Evolutionary conservation across 2,888 invertebrate species (phyloP), one percentile per base, ranked within the genome.

Genomic region (Odontocerum albicorne): DNA sequence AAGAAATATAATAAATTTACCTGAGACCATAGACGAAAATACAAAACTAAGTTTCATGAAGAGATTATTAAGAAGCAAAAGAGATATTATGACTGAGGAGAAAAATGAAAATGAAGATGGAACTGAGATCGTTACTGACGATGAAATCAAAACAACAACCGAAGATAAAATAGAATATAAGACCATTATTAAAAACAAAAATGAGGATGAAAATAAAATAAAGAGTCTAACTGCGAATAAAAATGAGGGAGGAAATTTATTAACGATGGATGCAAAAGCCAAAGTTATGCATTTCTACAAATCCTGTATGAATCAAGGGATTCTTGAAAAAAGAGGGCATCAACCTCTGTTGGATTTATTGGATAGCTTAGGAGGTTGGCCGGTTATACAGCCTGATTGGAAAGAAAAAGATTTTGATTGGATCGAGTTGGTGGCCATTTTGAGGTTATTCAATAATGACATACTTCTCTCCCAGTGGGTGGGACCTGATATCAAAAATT

Each of bases 401-500:
- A 77, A 82, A 47, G 68, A 75, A 4, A 69, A 70, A 1, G 70
- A 77, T 16, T 91, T 90, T 64, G 84, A 90, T 66, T 87, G 90
- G 84, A 74, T 89, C 36, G 83, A 80, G 66, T 72, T 89, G 56
- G 83, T 90, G 68, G 91, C 90, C 0, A 83, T 84, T 57, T 67
- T 92, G 12, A 78, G 91, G 50, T 75, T 90, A 21, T 90, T 86
- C 66, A 94, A 94, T 70, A 93, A 92, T 66, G 91, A 92, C 60
- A 86, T 93, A 54, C 75, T 95, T 1, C 83, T 95, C 62, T 87
- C 92, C 0, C 86, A 91, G 68, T 91, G 90, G 88, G 91, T 96
- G 33, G 93, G 92, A 8, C 91, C 95, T 0, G 96, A 97, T 68
- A 92, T 96, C 53, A 92, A 92, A 68, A 92, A 96, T 70, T 94